Conservation (phyloP, 2,888 invertebrate genomes). For the Agapostemon virescens region DNA sequence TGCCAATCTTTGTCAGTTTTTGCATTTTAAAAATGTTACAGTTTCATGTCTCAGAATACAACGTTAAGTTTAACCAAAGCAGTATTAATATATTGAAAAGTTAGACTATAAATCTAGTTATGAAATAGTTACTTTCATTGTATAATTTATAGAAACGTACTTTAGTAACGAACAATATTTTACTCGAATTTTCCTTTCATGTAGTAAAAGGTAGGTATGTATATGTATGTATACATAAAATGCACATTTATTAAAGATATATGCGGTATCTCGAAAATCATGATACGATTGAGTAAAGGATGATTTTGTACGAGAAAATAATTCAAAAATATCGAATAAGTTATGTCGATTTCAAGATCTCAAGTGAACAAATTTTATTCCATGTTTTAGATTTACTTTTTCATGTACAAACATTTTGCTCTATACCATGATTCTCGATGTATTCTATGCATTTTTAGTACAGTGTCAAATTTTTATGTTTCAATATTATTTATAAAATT, state of each 20-base stretch:
- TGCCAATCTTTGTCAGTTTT: slow-evolving; percentile 25
- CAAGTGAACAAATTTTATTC: not conserved
- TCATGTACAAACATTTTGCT: not conserved
- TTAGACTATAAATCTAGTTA: slow-evolving; percentile 36
- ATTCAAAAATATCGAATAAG: not conserved
- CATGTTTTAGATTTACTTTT: not conserved
- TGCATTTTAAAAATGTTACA: slow-evolving; percentile 32
- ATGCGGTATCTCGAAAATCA: not conserved
- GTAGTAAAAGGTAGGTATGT: slow-evolving; percentile 5
- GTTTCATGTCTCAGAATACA: slow-evolving; percentile 11
- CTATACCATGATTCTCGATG: not conserved
- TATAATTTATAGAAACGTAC: slow-evolving; percentile 35
- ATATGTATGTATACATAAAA: slow-evolving; percentile 17
- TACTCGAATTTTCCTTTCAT: slow-evolving; percentile 13
- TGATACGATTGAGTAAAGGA: not conserved
- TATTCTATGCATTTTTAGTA: not conserved
- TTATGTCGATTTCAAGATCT: not conserved
- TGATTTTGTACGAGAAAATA: not conserved
- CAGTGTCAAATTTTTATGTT: not conserved
- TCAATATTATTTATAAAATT: not conserved
- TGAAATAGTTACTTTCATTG: slow-evolving; percentile 33
- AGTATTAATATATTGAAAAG: slow-evolving; percentile 47
- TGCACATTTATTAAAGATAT: not conserved
- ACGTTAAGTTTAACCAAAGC: slow-evolving; percentile 36
- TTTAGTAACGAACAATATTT: slow-evolving; percentile 19